Conservation (phyloP, 2,888 invertebrate genomes). For the Busseola fusca region DNA sequence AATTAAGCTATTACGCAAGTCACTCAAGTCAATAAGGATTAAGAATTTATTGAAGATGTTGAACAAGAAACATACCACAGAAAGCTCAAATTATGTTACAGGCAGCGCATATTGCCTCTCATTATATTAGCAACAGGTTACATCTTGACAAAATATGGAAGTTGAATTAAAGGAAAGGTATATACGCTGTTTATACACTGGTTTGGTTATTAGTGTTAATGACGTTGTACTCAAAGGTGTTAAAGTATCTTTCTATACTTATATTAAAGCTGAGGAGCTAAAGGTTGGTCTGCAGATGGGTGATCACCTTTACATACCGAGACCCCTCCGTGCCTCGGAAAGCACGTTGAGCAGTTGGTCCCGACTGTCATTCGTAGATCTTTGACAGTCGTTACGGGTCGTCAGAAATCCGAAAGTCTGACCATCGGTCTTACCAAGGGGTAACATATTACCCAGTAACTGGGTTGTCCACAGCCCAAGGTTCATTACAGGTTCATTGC, state of each 20-base stretch:
- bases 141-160: conserved; percentile 9
- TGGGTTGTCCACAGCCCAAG: no score
- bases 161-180: conserved; percentile 8
- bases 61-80: conserved; percentile 29
- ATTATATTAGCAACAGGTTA: conserved; percentile 24
- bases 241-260: not conserved
- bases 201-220: not conserved
- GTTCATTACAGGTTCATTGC: no score
- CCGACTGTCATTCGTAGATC: no score
- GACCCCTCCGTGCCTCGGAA: no score
- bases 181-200: not conserved
- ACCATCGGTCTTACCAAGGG: no score
- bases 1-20: conserved; percentile 24
- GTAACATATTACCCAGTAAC: no score
- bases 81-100: conserved; percentile 16
- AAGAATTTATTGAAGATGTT: conserved; percentile 23
- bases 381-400: no score
- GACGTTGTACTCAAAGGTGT: not conserved
- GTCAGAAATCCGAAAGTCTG: no score
- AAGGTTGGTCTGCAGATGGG: no score
- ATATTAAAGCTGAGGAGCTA: no score
- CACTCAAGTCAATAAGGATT: conserved; percentile 25
- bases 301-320: no score
- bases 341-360: no score
- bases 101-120: conserved; percentile 4